Percentiles rank a stretch among this genome's conserved stretches.
Evolutionary conservation across 2,113 vertebrate species (phyloP).

Genomic region (Antigone vipio): DNA sequence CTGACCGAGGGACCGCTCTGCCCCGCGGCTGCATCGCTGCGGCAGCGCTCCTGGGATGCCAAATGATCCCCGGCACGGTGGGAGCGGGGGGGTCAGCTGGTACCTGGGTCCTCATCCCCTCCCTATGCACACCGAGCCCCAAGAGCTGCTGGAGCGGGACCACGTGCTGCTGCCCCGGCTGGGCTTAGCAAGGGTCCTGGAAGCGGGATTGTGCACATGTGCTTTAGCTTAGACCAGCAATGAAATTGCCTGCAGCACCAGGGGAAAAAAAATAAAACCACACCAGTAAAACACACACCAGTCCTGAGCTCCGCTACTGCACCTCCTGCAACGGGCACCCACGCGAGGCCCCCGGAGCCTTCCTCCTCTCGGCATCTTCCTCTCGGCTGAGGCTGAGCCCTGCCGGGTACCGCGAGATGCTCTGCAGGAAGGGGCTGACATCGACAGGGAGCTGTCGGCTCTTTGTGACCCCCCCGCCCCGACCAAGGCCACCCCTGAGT

Average conservation of each 20-base stretch:
- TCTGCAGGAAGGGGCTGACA: not conserved
- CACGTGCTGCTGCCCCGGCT: rapidly evolving
- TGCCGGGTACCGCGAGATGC: not conserved
- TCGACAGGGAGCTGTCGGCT: rapidly evolving
- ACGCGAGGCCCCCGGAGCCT: rapidly evolving
- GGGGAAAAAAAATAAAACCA: no score
- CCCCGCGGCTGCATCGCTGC: rapidly evolving
- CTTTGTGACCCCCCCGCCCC: not conserved
- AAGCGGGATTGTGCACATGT: not conserved
- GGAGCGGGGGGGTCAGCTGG: not conserved
- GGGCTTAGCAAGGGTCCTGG: not conserved
- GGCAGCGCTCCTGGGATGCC: not conserved
- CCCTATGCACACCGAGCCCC: rapidly evolving
- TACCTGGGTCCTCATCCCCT: not conserved
- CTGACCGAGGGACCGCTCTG: rapidly evolving
- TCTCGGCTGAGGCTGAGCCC: rapidly evolving
- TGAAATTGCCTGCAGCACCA: not conserved
- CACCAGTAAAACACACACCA: not conserved
- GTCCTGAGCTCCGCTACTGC: not conserved
- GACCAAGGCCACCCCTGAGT: rapidly evolving
- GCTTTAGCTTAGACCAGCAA: not conserved
- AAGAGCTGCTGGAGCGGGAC: not conserved
- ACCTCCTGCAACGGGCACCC: not conserved
- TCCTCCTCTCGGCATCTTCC: not conserved
- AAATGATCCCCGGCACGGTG: rapidly evolving